These are phyloP conservation scores for Anas georgica DNA, from an alignment of 2,797 vertebrate species.

Conservation along the genomic window DNA sequence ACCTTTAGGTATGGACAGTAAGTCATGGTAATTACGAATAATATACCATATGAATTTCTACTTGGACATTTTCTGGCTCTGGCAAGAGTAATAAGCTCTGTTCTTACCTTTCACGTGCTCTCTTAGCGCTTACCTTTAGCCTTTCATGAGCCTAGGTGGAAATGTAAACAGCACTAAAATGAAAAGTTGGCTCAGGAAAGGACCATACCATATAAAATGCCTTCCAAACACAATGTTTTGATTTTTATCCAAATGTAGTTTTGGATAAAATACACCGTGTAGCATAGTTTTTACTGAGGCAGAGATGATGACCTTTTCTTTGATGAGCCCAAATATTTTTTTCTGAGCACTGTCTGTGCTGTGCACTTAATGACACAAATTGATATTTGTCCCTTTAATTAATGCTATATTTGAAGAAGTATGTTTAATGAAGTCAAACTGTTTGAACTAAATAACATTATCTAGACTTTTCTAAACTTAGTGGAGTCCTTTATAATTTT, in stretches of 20 bases:
- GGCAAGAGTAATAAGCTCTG: not conserved
- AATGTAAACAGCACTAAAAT: not conserved
- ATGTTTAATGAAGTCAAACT: not conserved
- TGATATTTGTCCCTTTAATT: not conserved
- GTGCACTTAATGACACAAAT: not conserved
- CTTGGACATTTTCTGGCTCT: not conserved
- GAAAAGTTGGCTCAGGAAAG: not conserved
- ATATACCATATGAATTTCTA: not conserved
- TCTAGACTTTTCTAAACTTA: not conserved
- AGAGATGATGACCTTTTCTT: not conserved
- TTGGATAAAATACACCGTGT: not conserved
- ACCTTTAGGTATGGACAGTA: not conserved
- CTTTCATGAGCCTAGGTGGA: not conserved
- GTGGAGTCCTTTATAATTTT: not conserved
- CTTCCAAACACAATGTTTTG: not conserved
- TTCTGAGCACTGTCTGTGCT: not conserved
- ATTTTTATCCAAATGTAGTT: not conserved
- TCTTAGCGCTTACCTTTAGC: not conserved
- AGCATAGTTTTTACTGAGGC: not conserved
- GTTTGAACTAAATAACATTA: not conserved
- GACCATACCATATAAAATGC: not conserved
- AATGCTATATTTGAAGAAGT: not conserved
- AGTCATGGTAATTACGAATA: not conserved
- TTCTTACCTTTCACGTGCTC: not conserved
- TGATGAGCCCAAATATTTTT: not conserved